A percentile compares a stretch with the other conserved stretches of the same genome.
Conservation (phyloP, 1,140 invertebrate genomes). For the Drosophila sturtevanti region DNA sequence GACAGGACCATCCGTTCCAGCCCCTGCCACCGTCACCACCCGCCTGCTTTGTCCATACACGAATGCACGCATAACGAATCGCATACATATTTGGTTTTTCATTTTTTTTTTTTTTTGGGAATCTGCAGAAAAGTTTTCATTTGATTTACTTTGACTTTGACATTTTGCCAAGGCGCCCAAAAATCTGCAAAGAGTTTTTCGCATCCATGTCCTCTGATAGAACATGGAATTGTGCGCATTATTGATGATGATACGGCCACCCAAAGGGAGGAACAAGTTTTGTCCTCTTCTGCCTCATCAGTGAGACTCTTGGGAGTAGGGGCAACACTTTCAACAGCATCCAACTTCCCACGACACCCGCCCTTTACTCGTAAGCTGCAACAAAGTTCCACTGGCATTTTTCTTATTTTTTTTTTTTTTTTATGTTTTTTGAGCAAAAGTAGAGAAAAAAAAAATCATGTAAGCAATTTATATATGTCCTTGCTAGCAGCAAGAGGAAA, state of each 20-base stretch:
- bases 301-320: background rate
- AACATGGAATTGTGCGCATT: slow-evolving; percentile 47
- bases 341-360: slow-evolving; percentile 5
- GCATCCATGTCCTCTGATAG: slow-evolving; percentile 11
- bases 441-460: slow-evolving; percentile 37
- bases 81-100: slow-evolving; percentile 24
- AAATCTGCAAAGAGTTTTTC: slow-evolving; percentile 31
- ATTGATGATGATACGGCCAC: slow-evolving; percentile 56
- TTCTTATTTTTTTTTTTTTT: background rate
- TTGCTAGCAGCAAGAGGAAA: slow-evolving; percentile 23
- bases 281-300: slow-evolving; percentile 22
- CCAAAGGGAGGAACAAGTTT: slow-evolving; percentile 50
- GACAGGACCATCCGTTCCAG: slow-evolving; percentile 6
- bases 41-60: background rate
- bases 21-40: no score
- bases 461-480: slow-evolving; percentile 71
- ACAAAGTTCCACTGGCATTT: slow-evolving; percentile 44
- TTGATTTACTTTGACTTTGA: slow-evolving; percentile 52
- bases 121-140: slow-evolving; percentile 44
- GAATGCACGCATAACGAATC: slow-evolving; percentile 34
- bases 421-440: background rate
- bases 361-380: slow-evolving; percentile 23
- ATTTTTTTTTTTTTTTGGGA: background rate
- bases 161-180: slow-evolving; percentile 43
- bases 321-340: slow-evolving; percentile 38